Conservation (phyloP, 2,888 invertebrate species). For the Drosophila macrospina region DNA sequence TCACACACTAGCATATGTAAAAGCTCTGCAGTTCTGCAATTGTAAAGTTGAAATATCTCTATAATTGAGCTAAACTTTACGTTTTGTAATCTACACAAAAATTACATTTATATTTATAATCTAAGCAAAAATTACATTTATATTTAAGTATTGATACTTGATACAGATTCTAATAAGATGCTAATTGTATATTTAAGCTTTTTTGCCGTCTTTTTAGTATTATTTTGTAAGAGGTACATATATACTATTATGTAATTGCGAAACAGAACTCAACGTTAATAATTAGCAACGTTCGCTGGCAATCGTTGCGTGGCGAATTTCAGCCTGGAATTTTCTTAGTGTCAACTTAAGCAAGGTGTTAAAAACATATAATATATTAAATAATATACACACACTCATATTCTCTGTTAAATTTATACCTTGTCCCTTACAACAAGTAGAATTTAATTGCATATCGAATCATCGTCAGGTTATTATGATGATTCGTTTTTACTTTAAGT, state of each 20-base stretch:
- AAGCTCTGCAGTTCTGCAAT: too few relatives aligned
- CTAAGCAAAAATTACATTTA: neutral
- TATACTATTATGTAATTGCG: neutral
- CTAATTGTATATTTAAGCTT: neutral
- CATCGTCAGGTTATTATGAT: neutral
- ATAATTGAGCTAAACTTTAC: too few relatives aligned
- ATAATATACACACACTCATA: neutral
- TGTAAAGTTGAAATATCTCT: too few relatives aligned
- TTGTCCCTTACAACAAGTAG: neutral
- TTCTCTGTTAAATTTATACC: neutral
- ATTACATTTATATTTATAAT: too few relatives aligned
- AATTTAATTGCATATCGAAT: conserved; percentile 7
- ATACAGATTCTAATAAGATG: too few relatives aligned
- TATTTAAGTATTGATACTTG: too few relatives aligned
- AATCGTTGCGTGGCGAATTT: neutral
- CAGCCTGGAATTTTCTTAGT: neutral
- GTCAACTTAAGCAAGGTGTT: conserved; percentile 3
- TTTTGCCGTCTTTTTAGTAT: too few relatives aligned
- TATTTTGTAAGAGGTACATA: neutral
- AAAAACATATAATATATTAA: neutral
- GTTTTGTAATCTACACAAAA: too few relatives aligned
- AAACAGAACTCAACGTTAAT: neutral
- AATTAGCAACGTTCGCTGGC: conserved; percentile 1
- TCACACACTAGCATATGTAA: too few relatives aligned
- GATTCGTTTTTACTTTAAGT: neutral